Conservation (phyloP, 2,797 vertebrate genomes). For the Lateolabrax maculatus region DNA sequence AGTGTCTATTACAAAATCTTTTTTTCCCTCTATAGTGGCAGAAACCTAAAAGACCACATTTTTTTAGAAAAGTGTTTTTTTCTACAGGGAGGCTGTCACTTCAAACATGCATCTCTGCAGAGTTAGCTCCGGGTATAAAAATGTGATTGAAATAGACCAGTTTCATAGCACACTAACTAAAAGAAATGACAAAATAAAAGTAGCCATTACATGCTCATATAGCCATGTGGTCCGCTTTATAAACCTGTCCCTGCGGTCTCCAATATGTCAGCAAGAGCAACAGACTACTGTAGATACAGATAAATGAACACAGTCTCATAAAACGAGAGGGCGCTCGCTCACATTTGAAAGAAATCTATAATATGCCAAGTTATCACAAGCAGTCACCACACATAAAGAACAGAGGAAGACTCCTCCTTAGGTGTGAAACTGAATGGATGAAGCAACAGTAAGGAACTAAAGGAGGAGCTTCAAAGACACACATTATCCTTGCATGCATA, state of each 20-base stretch:
- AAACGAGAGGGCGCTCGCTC: not conserved
- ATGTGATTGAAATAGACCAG: conserved; percentile 5
- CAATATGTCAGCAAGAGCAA: not conserved
- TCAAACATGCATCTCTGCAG: conserved; percentile 2
- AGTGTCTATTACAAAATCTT: too few species aligned
- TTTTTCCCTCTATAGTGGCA: too few species aligned
- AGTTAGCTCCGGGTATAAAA: not conserved
- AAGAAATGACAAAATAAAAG: conserved; percentile 32
- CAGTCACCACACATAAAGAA: not conserved
- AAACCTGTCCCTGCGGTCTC: conserved; percentile 14
- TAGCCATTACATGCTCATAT: conserved; percentile 17
- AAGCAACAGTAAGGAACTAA: not conserved
- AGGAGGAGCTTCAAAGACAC: not conserved
- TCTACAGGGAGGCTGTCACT: too few species aligned
- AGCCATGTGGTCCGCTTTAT: conserved; percentile 10
- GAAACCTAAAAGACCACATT: too few species aligned
- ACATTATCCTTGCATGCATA: not conserved
- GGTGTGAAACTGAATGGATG: conserved; percentile 1
- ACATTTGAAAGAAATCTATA: conserved; percentile 20
- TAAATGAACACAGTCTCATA: not conserved
- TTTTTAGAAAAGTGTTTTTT: too few species aligned
- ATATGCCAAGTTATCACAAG: not conserved
- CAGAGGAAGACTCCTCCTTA: not conserved
- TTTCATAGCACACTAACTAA: conserved; percentile 24
- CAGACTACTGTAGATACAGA: not conserved